Evolutionary conservation across 2,888 invertebrate species (phyloP).

Genomic region (Stenchaetothrips biformis): DNA sequence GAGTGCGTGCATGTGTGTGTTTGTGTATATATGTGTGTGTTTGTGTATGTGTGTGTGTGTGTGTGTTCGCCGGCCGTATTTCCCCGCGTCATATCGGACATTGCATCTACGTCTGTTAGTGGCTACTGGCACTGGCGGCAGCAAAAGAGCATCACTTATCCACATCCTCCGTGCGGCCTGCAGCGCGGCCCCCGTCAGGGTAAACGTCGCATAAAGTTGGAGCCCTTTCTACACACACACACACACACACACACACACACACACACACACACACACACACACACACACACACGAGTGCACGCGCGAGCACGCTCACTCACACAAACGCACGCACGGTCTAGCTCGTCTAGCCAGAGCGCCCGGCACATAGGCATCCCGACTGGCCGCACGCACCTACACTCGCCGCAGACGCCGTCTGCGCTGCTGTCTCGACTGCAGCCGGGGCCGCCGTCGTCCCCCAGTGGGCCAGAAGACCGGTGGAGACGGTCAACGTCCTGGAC

Average conservation of each 20-base stretch:
- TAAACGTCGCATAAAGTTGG: not conserved
- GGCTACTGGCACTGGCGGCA: not conserved
- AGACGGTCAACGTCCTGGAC: too few relatives aligned
- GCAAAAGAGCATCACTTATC: not conserved
- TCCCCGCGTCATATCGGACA: not conserved
- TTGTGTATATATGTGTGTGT: too few relatives aligned
- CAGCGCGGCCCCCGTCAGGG: not conserved
- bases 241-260: not conserved
- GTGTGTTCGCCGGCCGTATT: not conserved
- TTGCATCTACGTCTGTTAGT: not conserved
- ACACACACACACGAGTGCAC: not conserved
- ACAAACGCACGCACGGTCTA: too few relatives aligned
- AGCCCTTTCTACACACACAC: too few relatives aligned
- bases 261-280: slow-evolving; percentile 1
- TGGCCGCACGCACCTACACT: too few relatives aligned
- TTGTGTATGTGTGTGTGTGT: too few relatives aligned
- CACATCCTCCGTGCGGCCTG: not conserved
- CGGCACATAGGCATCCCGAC: not conserved
- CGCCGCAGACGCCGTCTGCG: not conserved
- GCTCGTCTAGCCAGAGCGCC: too few relatives aligned
- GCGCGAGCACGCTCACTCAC: not conserved
- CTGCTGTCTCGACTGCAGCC: not conserved
- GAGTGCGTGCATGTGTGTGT: not conserved
- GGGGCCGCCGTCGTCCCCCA: too few relatives aligned
- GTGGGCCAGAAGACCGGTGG: too few relatives aligned